Percentiles rank a stretch among this genome's conserved stretches.
These are phyloP conservation scores for Lamprotornis superbus DNA, from an alignment of 2,113 vertebrate species.

Conservation along the genomic window DNA sequence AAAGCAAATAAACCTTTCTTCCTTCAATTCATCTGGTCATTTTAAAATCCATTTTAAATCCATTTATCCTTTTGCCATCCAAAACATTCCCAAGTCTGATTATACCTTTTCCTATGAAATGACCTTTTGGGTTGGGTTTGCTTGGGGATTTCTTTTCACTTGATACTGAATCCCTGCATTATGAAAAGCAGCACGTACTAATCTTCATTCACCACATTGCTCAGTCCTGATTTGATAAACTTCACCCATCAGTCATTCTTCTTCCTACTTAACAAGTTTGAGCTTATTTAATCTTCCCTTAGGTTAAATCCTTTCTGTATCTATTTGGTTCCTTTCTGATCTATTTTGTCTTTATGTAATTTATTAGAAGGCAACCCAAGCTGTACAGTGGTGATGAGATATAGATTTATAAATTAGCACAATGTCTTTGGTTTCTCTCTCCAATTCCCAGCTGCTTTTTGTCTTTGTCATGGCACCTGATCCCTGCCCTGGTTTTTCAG, in stretches of 20 bases:
- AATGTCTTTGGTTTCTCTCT: not conserved
- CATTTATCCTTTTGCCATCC: not conserved
- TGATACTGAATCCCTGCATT: not conserved
- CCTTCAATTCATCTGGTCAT: not conserved
- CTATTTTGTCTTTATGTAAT: not conserved
- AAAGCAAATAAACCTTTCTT: not conserved
- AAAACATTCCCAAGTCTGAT: not conserved
- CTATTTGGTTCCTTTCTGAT: not conserved
- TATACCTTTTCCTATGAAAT: not conserved
- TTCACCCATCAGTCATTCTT: not conserved
- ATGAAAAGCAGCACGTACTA: not conserved
- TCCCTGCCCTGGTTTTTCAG: not conserved
- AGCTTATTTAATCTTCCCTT: not conserved
- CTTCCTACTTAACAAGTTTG: not conserved
- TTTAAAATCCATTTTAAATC: not conserved
- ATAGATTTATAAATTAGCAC: not conserved
- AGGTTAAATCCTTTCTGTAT: not conserved
- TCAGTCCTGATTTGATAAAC: not conserved
- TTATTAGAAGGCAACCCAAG: not conserved
- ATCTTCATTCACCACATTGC: not conserved
- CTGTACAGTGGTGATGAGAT: not conserved
- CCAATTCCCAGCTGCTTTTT: not conserved
- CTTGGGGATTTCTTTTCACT: not conserved
- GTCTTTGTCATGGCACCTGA: accelerated
- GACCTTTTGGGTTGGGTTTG: not conserved